Evolutionary conservation across 2,797 vertebrate species (phyloP).

Genomic region (Muscicapa striata): DNA sequence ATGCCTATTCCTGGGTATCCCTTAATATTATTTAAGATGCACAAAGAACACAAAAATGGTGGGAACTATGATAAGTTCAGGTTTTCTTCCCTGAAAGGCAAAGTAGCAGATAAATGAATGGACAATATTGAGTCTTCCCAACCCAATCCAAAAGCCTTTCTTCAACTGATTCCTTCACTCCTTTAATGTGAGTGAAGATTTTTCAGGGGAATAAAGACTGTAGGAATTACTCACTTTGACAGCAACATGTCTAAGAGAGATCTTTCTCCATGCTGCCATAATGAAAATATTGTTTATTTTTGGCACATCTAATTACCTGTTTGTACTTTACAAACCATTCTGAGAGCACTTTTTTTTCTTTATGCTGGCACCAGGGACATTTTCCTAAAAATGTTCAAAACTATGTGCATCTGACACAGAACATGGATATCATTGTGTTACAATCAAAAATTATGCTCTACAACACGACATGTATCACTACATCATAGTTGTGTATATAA

Average conservation of each 20-base stretch:
- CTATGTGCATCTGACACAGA: neutral
- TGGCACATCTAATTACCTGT: neutral
- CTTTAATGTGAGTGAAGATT: neutral
- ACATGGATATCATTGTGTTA: neutral
- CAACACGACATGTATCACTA: neutral
- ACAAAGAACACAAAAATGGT: neutral
- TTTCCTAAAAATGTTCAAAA: constrained; percentile 24
- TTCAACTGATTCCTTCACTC: neutral
- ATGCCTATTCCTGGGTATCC: neutral
- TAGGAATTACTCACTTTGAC: neutral
- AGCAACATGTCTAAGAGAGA: neutral
- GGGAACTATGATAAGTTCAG: neutral
- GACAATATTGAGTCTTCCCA: neutral
- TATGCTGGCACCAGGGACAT: neutral
- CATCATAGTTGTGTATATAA: neutral
- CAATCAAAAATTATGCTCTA: neutral
- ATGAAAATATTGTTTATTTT: neutral
- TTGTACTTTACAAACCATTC: neutral
- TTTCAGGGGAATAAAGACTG: neutral
- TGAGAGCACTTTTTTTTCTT: neutral
- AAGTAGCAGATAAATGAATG: neutral
- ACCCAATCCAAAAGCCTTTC: neutral
- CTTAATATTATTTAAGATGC: neutral
- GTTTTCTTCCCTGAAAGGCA: neutral
- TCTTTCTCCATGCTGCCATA: neutral